Conservation (phyloP, 1,140 invertebrate species). For the Bombus pascuorum region DNA sequence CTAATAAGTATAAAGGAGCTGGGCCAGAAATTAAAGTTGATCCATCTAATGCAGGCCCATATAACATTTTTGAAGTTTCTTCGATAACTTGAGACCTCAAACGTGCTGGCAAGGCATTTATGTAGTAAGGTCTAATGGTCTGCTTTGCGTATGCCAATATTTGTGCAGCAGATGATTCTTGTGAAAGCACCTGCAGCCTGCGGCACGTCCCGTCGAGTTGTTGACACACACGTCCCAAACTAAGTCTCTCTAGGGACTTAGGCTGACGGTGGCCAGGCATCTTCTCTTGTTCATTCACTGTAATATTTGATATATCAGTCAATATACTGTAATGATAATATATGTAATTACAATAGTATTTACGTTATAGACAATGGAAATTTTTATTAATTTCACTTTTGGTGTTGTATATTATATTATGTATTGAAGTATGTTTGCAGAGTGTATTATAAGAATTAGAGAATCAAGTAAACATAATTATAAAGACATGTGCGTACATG, state of each 20-base stretch:
- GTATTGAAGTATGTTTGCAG: neutral
- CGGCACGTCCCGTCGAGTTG: conserved; percentile 80
- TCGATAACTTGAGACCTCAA: conserved; percentile 79
- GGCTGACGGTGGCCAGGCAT: conserved; percentile 82
- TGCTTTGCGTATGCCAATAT: conserved; percentile 76
- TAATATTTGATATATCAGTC: conserved; percentile 27
- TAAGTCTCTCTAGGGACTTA: conserved; percentile 77
- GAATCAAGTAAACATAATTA: neutral
- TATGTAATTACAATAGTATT: neutral
- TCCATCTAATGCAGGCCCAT: conserved; percentile 74
- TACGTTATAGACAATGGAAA: no score
- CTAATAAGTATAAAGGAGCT: conserved; percentile 79
- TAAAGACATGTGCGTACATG: neutral
- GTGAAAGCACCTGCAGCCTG: conserved; percentile 78
- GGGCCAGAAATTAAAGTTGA: conserved; percentile 77
- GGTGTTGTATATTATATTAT: neutral
- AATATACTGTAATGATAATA: neutral
- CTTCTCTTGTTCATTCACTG: conserved; percentile 71
- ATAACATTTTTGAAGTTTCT: conserved; percentile 77
- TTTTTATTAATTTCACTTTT: neutral
- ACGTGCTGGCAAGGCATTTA: conserved; percentile 75
- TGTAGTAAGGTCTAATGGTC: conserved; percentile 80
- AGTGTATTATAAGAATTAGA: neutral
- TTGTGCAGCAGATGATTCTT: conserved; percentile 79
- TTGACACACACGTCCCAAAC: conserved; percentile 79